Conservation (phyloP, 2,888 invertebrate genomes). For the Alsophila aescularia region DNA sequence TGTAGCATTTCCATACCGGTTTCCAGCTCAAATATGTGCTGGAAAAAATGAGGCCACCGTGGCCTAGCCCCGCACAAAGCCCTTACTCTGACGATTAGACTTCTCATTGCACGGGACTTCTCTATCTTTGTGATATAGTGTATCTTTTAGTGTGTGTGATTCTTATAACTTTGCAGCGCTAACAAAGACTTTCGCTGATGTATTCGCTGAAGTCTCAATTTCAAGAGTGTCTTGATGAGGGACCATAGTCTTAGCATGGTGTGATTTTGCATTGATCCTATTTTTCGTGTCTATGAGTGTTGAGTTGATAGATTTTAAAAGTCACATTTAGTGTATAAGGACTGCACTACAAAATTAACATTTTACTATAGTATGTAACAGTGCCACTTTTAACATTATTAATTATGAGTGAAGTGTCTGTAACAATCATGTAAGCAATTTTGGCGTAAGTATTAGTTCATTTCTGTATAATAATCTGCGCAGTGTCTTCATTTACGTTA, state of each 20-base stretch:
- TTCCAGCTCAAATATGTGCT: constrained; percentile 81
- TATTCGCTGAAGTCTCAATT: constrained; percentile 47
- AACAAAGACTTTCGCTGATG: constrained; percentile 51
- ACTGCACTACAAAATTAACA: constrained; percentile 72
- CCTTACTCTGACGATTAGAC: constrained; percentile 58
- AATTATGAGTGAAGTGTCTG: constrained; percentile 53
- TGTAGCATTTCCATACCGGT: constrained; percentile 84
- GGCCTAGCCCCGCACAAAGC: constrained; percentile 76
- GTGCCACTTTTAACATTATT: constrained; percentile 74
- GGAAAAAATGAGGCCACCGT: constrained; percentile 77
- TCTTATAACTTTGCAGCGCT: constrained; percentile 51
- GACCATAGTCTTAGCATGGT: constrained; percentile 72
- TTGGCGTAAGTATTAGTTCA: constrained; percentile 45
- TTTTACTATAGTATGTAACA: constrained; percentile 61
- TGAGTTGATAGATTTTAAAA: constrained; percentile 47
- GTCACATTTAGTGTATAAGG: constrained; percentile 62
- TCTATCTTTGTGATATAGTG: constrained; percentile 50
- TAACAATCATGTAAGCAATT: constrained; percentile 60
- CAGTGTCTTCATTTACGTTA: constrained; percentile 50
- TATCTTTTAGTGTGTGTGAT: constrained; percentile 41
- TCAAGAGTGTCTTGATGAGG: constrained; percentile 71
- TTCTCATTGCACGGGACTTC: constrained; percentile 55
- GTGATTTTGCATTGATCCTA: constrained; percentile 61
- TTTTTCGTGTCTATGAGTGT: constrained; percentile 38
- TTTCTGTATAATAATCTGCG: constrained; percentile 47